phyloP scores from a whole-genome alignment of 2,888 invertebrate genomes.

The Monoplex corrugatus region DNA sequence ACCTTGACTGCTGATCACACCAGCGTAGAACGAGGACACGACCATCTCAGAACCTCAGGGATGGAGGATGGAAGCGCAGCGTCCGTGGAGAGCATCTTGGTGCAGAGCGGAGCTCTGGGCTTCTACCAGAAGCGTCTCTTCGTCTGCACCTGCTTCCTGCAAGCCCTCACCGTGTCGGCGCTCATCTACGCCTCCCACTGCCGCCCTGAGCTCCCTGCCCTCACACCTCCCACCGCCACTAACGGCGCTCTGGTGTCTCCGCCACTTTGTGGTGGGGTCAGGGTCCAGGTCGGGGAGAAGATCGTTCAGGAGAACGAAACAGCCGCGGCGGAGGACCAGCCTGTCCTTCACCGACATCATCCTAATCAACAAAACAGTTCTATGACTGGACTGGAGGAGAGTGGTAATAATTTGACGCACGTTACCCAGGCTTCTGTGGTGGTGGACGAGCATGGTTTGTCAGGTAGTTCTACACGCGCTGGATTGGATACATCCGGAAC shows the following conservation, averaged over 20 bases:
- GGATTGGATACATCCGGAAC: neutral
- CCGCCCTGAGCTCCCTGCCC: constrained; percentile 55
- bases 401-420: neutral
- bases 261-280: neutral
- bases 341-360: neutral
- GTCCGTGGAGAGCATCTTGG: constrained; percentile 69
- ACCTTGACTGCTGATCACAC: neutral
- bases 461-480: neutral
- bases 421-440: neutral
- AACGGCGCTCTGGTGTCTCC: constrained; percentile 34
- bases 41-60: neutral
- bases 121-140: constrained; percentile 73
- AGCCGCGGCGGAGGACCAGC: no score
- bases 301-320: neutral
- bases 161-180: constrained; percentile 64
- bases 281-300: neutral
- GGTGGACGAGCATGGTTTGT: neutral
- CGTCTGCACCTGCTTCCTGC: constrained; percentile 63
- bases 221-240: constrained; percentile 48
- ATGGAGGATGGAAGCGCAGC: constrained; percentile 69
- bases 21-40: neutral
- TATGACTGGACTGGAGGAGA: neutral
- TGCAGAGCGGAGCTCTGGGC: constrained; percentile 70
- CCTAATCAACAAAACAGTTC: neutral
- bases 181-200: constrained; percentile 63